These are phyloP conservation scores for Lagenorhynchus albirostris DNA, from an alignment of 2,113 vertebrate species.

Conservation along the genomic window DNA sequence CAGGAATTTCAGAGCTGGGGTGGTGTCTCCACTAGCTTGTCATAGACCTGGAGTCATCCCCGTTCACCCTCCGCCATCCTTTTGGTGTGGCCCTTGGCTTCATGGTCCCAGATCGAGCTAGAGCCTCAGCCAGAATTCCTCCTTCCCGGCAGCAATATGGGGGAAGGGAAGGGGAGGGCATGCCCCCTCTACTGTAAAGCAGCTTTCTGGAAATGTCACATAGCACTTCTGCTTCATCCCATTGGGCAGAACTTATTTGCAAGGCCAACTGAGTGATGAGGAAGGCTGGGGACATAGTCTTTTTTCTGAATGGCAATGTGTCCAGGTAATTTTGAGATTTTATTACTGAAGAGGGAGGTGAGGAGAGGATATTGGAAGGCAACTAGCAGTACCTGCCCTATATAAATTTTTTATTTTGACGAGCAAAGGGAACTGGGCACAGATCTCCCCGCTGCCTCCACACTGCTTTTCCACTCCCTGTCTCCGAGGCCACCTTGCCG, in stretches of 20 bases:
- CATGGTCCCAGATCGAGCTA: neutral
- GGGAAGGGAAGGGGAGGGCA: neutral
- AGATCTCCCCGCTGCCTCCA: neutral
- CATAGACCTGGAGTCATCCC: neutral
- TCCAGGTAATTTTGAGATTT: neutral
- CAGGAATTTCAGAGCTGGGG: neutral
- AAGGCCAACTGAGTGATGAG: neutral
- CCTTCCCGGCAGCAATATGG: neutral
- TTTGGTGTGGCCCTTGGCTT: neutral
- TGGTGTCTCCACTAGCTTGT: neutral
- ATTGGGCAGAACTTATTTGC: neutral
- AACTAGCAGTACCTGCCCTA: neutral
- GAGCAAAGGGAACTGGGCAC: neutral
- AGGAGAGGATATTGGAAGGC: neutral
- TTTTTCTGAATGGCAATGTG: neutral
- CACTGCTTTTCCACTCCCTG: neutral
- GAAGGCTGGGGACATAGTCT: neutral
- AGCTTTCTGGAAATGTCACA: neutral
- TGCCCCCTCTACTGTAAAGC: fast-evolving
- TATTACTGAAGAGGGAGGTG: neutral
- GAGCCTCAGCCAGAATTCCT: neutral
- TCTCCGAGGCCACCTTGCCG: neutral
- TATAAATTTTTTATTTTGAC: neutral
- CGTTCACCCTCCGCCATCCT: neutral
- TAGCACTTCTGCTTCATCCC: neutral